A percentile compares a stretch with the other conserved stretches of the same genome.
phyloP scores from a whole-genome alignment of 2,888 invertebrate genomes.

The Scaptomyza parva region DNA sequence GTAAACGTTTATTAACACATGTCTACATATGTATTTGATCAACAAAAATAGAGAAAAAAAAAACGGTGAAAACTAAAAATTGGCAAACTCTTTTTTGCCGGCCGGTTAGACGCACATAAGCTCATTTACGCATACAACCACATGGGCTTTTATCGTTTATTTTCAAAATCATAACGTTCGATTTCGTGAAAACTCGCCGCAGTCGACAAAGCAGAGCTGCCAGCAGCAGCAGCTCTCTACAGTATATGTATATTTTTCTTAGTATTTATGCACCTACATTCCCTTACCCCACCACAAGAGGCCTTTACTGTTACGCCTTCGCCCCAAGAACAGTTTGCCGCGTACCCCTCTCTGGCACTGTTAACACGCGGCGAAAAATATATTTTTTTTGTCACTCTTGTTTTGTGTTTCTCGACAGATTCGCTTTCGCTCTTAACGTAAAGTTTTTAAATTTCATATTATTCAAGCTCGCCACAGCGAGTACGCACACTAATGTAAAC shows the following conservation, averaged over 20 bases:
- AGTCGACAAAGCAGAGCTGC: conserved; percentile 62
- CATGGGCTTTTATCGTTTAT: conserved; percentile 34
- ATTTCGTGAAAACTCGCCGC: conserved; percentile 46
- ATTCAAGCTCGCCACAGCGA: conserved; percentile 33
- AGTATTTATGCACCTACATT: conserved; percentile 57
- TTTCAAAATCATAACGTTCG: conserved; percentile 71
- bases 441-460: conserved; percentile 57
- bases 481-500: conserved; percentile 1
- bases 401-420: conserved; percentile 33
- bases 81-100: conserved; percentile 46
- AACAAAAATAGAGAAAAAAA: conserved; percentile 15
- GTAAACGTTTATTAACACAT: conserved; percentile 2
- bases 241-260: conserved; percentile 52
- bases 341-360: conserved; percentile 13
- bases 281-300: conserved; percentile 34
- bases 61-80: conserved; percentile 25
- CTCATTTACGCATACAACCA: conserved; percentile 15
- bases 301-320: conserved; percentile 12
- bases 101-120: conserved; percentile 53
- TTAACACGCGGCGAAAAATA: conserved; percentile 12
- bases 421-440: conserved; percentile 61
- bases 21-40: conserved; percentile 36
- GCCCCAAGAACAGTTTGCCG: conserved; percentile 37
- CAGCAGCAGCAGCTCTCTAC: conserved; percentile 28
- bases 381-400: conserved; percentile 30